These are phyloP conservation scores for Patagioenas fasciata DNA, from an alignment of 2,113 vertebrate species.

Conservation along the genomic window DNA sequence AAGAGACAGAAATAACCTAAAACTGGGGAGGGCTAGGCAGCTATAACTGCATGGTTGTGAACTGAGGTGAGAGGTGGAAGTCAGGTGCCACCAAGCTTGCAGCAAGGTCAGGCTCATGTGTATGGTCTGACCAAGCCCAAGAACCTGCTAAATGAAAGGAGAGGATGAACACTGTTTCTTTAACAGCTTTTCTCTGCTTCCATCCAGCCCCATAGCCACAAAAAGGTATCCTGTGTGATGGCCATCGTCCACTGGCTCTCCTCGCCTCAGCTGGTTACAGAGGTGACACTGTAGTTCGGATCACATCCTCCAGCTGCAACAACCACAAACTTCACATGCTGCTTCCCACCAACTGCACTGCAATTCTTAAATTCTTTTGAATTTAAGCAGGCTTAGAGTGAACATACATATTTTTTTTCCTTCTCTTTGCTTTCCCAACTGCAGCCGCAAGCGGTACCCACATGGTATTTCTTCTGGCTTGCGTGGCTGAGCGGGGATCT, in stretches of 20 bases:
- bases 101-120: background rate
- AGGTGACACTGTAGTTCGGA: constrained; percentile 79
- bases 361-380: background rate
- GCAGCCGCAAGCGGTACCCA: constrained; percentile 65
- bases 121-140: accelerated
- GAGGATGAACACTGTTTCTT: background rate
- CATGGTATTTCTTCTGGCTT: constrained; percentile 67
- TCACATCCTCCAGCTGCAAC: constrained; percentile 65
- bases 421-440: constrained; percentile 1
- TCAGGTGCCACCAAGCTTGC: background rate
- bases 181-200: background rate
- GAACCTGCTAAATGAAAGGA: background rate
- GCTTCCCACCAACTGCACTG: background rate
- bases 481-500: constrained; percentile 22
- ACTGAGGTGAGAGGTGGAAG: background rate
- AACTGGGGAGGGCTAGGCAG: background rate
- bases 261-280: constrained; percentile 76
- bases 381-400: background rate
- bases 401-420: background rate
- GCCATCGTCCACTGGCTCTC: constrained; percentile 55
- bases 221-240: constrained; percentile 75
- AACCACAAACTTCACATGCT: constrained; percentile 58
- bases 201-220: constrained; percentile 65
- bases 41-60: background rate
- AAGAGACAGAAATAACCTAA: background rate